phyloP scores from a whole-genome alignment of 2,888 invertebrate genomes.

The Brachypalpus laphriformis region DNA sequence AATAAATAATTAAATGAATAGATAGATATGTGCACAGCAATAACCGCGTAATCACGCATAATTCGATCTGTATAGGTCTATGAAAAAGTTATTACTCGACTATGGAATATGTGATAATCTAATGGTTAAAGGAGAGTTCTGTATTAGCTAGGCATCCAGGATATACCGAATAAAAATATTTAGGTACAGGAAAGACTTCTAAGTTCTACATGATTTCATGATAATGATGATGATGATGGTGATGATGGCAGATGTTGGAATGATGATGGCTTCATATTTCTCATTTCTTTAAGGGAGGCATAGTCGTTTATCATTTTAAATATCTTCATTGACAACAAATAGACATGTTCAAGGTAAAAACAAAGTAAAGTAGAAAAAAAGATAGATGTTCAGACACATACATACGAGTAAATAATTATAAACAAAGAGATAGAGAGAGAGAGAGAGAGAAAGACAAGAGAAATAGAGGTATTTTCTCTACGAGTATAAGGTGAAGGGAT shows the following conservation, averaged over 20 bases:
- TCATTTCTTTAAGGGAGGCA: background rate
- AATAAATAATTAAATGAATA: background rate
- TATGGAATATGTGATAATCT: background rate
- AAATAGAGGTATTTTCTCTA: background rate
- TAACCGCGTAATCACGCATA: background rate
- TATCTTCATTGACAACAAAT: background rate
- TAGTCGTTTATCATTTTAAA: background rate
- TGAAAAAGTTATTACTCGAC: background rate
- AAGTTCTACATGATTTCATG: background rate
- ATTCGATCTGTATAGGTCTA: background rate
- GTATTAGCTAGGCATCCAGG: background rate
- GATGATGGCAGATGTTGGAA: background rate
- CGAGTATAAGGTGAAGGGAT: constrained; percentile 33
- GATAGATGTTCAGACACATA: background rate
- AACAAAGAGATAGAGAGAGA: constrained; percentile 20
- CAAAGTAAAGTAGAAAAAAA: background rate
- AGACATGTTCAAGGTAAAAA: background rate
- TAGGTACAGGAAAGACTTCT: background rate
- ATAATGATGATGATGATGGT: too few species aligned
- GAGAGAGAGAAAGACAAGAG: constrained; percentile 10
- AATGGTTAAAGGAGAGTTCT: too few species aligned
- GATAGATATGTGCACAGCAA: too few species aligned
- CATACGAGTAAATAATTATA: background rate
- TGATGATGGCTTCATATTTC: background rate
- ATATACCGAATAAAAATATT: background rate